A percentile compares a stretch with the other conserved stretches of the same genome.
phyloP scores from a whole-genome alignment of 30 jellyfish, hydroid and myxozoan species.

The Chironex yamaguchii region DNA sequence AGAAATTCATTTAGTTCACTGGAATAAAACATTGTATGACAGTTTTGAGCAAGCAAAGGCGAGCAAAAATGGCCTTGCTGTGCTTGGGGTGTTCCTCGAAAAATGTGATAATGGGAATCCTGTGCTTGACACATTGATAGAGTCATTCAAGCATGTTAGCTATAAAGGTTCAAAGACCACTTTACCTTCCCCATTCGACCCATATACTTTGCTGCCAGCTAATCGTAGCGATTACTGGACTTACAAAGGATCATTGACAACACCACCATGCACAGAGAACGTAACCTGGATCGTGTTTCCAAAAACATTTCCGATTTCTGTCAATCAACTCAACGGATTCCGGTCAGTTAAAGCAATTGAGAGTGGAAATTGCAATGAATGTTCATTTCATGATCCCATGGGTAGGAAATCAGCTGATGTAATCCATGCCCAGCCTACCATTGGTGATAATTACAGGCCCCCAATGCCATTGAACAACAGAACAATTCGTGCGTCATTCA shows the following conservation, averaged over 20 bases:
- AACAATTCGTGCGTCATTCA: conserved; percentile 35
- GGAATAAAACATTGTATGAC: conserved; percentile 20
- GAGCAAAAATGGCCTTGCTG: conserved; percentile 26
- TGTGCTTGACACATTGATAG: background rate
- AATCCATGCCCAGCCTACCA: conserved; percentile 12
- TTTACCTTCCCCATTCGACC: background rate
- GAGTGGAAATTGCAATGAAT: background rate
- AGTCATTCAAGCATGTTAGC: background rate
- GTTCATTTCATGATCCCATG: background rate
- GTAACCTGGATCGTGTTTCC: conserved; percentile 30
- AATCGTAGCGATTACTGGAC: background rate
- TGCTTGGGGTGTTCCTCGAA: conserved; percentile 29
- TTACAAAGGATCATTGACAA: conserved; percentile 31
- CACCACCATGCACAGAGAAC: conserved; percentile 41
- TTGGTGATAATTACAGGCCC: conserved; percentile 90
- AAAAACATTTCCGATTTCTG: conserved; percentile 15
- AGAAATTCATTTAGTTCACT: conserved; percentile 40
- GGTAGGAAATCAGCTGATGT: background rate
- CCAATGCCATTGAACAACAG: conserved; percentile 78
- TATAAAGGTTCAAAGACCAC: background rate
- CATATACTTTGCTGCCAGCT: background rate
- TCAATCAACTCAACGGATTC: background rate
- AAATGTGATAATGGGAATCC: background rate
- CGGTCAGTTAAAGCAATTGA: conserved; percentile 24
- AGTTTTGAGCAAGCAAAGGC: conserved; percentile 9